phyloP scores from a whole-genome alignment of 2,888 invertebrate genomes.

The Lithosia quadra region DNA sequence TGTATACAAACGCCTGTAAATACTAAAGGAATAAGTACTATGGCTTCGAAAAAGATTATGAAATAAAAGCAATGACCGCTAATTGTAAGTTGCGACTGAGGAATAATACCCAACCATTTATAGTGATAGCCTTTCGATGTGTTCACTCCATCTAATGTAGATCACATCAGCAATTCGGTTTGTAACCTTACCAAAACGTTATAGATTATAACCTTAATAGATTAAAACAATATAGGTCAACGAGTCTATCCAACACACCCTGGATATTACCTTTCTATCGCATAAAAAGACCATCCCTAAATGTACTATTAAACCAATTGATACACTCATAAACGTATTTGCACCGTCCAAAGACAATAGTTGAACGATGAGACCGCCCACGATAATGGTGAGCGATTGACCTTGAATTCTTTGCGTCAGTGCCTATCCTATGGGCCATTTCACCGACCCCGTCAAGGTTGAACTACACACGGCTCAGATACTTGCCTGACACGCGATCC shows the following conservation, averaged over 20 bases:
- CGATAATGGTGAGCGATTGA: slow-evolving; percentile 58
- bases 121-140: background rate
- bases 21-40: too few relatives aligned
- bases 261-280: slow-evolving; percentile 2
- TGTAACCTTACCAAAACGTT: background rate
- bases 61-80: background rate
- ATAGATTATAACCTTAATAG: background rate
- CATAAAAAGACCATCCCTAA: slow-evolving; percentile 24
- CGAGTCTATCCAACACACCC: slow-evolving; percentile 13
- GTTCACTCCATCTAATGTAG: background rate
- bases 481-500: slow-evolving; percentile 47
- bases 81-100: too few relatives aligned
- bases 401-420: slow-evolving; percentile 72
- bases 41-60: background rate
- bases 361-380: slow-evolving; percentile 53
- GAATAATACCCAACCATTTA: too few relatives aligned
- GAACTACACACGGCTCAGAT: slow-evolving; percentile 43
- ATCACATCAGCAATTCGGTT: background rate
- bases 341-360: slow-evolving; percentile 54
- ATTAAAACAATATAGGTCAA: slow-evolving; percentile 2
- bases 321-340: slow-evolving; percentile 48
- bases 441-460: slow-evolving; percentile 61
- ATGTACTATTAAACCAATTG: slow-evolving; percentile 55
- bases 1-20: too few relatives aligned
- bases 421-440: slow-evolving; percentile 68